Evolutionary conservation across 2,888 invertebrate genomes (phyloP), one percentile per base, ranked within the genome.

Genomic region (Alloplasta piceator): DNA sequence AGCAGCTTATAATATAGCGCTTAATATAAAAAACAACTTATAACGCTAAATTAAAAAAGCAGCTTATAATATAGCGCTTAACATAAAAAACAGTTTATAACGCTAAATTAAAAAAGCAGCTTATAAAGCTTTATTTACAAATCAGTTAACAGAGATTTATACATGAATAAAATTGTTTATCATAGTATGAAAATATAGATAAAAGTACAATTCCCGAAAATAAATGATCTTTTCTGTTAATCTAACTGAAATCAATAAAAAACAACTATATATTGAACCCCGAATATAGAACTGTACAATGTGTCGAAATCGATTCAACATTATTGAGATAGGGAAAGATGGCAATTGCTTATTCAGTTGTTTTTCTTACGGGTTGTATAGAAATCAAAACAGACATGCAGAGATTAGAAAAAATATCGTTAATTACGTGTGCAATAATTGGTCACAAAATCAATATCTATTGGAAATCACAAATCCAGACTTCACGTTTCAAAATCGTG

Each of bases 341-440:
- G 46, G 46, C 46, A 46, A 46, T 46, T 46, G 46, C 10, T 46
- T 46, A 46, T 46, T 46, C 46, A 46, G 46, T 10, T 46, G 46
- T n/a, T 46, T 46, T 10, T 46, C 46, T 46, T 46, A 46, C 46
- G 46, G 5, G 10, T 46, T 46, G 9, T 46, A 46, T n/a, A 46
- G n/a, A 46, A 46, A 46, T 46, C 46, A 46, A 46, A 46, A 46
- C 9, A 46, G 46, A 9, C 46, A 46, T 46, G 46, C 10, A 10
- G 46, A 46, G n/a, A 46, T 46, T 9, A 7, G 10, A 46, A 46
- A 46, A 46, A 46, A 46, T 46, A 46, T 46, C 46, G 9, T 46
- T 46, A 5, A 46, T 46, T 5, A 9, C 46, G 46, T 46, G n/a
- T 46, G 9, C 10, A 46, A 46, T 46, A 46, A 46, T 46, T 46